Evolutionary conservation across 2,797 vertebrate species (phyloP), one percentile per base, ranked within the genome.

Genomic region (Aselliscus stoliczkanus): DNA sequence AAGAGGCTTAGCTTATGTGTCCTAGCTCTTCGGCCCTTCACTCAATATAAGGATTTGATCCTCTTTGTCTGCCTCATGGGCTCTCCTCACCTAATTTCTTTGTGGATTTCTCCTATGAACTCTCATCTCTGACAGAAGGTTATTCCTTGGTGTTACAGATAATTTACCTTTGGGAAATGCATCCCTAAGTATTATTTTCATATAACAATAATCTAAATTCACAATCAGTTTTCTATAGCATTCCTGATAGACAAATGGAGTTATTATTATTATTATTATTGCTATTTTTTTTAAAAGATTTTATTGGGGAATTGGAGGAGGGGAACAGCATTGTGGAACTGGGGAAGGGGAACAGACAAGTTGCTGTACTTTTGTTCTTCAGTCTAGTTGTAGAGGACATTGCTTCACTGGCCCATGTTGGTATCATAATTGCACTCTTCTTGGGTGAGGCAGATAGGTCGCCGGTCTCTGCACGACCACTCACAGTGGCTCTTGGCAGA

Each of bases 181-280:
- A 60, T 82, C 54, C 21, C 27, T 83, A 87, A 54, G 82, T 86
- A 92, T 91, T 73, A 90, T 72, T 94, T 27, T 81, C 27, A 89
- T 52, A 25, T 42, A 54, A 82, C 7, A 73, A 76, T 42, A 94
- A 93, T 54, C 17, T 37, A 89, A 87, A 89, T 93, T 86, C 14
- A 73, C 81, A 80, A 56, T 64, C 13, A 85, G 56, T 75, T 88
- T 90, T 90, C 27, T 54, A 60, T 23, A 77, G 21, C 20, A 89
- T 58, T 91, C 25, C 56, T 82, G 47, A 94, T 81, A 83, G 27
- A 88, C 11, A 72, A 8, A 17, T 84, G 5, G 18, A 0, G 9
- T 75, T 44, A 77, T 85, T 83, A 56, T 62, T 12, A 42, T n/a
- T n/a, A n/a, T n/a, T n/a, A n/a, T n/a, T n/a, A n/a, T n/a, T n/a